A percentile compares a stretch with the other conserved stretches of the same genome.
phyloP scores from a whole-genome alignment of 2,113 vertebrate genomes.

The Upupa epops region DNA sequence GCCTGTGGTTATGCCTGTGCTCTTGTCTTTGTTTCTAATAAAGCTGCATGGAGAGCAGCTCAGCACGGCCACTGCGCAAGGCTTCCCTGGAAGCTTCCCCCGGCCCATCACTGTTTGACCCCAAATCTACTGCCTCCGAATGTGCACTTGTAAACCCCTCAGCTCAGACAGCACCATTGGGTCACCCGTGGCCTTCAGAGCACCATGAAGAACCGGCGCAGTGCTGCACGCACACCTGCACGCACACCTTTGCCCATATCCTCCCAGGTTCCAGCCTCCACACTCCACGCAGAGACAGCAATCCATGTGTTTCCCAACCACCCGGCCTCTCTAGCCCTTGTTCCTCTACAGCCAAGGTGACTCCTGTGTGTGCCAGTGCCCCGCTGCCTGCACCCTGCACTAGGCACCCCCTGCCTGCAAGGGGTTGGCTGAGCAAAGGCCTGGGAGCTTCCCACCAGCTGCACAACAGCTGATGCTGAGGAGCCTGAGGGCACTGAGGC shows the following conservation, averaged over 20 bases:
- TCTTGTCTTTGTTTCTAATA: neutral
- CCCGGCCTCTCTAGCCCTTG: neutral
- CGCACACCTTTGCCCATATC: accelerated
- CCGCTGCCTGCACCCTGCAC: neutral
- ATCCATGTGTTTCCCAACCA: accelerated
- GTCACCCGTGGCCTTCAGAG: neutral
- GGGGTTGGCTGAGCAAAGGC: neutral
- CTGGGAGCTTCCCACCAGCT: neutral
- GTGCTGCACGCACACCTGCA: neutral
- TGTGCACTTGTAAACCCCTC: neutral
- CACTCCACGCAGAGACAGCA: neutral
- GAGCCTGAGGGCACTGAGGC: neutral
- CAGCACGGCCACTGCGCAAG: neutral
- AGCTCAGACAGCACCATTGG: neutral
- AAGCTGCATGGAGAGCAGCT: neutral
- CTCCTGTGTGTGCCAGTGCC: neutral
- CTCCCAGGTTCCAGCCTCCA: neutral
- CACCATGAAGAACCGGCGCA: neutral
- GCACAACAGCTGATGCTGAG: neutral
- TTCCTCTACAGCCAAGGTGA: accelerated
- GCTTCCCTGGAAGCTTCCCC: neutral
- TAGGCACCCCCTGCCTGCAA: accelerated
- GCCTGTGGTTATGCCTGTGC: neutral
- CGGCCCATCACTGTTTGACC: neutral
- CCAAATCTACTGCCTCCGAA: neutral